phyloP scores from a whole-genome alignment of 2,888 invertebrate species.

The Dynastes tityus region DNA sequence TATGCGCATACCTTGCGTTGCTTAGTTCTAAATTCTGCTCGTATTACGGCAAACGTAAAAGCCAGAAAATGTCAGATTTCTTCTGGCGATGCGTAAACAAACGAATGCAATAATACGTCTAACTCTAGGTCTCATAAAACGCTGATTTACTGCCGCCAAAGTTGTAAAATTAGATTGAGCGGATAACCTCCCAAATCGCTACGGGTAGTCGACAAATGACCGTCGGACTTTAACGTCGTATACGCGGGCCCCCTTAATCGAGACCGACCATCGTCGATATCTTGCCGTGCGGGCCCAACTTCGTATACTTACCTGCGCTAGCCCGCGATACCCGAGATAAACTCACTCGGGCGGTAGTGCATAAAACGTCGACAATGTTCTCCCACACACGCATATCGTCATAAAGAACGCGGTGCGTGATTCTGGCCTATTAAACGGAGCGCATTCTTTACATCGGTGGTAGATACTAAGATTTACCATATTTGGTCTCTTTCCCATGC shows the following conservation, averaged over 20 bases:
- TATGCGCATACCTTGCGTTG: too few relatives aligned
- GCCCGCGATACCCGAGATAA: conserved; percentile 41
- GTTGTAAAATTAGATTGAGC: conserved; percentile 49
- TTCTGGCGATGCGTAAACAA: not conserved
- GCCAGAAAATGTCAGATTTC: not conserved
- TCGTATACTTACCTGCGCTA: conserved; percentile 28
- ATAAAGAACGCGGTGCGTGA: conserved; percentile 54
- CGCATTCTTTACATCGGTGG: conserved; percentile 37
- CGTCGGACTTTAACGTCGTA: conserved; percentile 48
- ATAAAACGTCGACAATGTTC: conserved; percentile 13
- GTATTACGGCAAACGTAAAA: too few relatives aligned
- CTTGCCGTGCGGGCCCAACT: conserved; percentile 28
- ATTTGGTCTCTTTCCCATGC: conserved; percentile 35
- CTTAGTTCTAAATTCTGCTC: too few relatives aligned
- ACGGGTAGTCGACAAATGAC: conserved; percentile 50
- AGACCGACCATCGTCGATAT: conserved; percentile 50
- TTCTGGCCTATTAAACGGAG: conserved; percentile 48
- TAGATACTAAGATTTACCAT: conserved; percentile 42
- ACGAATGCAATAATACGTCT: not conserved
- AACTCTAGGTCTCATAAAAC: conserved; percentile 8
- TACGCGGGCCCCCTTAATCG: conserved; percentile 50
- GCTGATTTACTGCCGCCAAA: conserved; percentile 25
- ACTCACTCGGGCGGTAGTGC: not conserved
- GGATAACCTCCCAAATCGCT: conserved; percentile 49
- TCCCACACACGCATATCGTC: conserved; percentile 42